Evolutionary conservation across 2,888 invertebrate species (phyloP), one percentile per base, ranked within the genome.

Genomic region (Caradrina clavipalpis): DNA sequence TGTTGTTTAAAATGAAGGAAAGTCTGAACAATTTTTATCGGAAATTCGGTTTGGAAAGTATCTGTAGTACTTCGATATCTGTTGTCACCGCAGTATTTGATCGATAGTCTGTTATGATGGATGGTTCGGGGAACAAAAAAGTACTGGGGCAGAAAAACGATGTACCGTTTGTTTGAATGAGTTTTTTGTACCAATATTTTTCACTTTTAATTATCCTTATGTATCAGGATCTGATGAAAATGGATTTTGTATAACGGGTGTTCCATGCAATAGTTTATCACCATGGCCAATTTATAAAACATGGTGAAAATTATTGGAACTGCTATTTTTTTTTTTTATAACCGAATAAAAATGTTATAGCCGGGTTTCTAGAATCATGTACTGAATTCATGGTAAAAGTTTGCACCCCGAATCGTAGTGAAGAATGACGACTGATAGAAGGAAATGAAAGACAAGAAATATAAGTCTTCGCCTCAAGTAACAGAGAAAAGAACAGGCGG

Each of bases 61-160:
- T 76, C 11, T 45, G 31, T 22, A n/a, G 50, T 59, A 31, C 50
- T 42, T 62, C 54, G 59, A 59, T 55, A 53, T 67, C n/a, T 56
- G 49, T 50, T 56, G 59, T 59, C 73, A 73, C n/a, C 26, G 11
- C 39, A 15, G 6, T 19, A 17, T 62, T 62, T 78, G 73, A 73
- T 76, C 53, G 73, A 78, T 76, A 39, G 60, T 45, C 47, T 15
- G 60, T n/a, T 39, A 22, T 76, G 76, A 76, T 69, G 69, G 78
- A 76, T 76, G 53, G 45, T 57, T 21, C 7, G 6, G 39, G 58
- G 67, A 75, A 72, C 55, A 54, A 60, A 72, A 60, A 47, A 50
- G 22, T 22, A 17, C 11, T 39, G 15, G 35, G 11, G 42, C 49
- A 22, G 31, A 60, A 42, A 45, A 55, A 68, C 10, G 19, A 54